Conservation (phyloP, 2,113 vertebrate genomes). For the Phocoena sinus region DNA sequence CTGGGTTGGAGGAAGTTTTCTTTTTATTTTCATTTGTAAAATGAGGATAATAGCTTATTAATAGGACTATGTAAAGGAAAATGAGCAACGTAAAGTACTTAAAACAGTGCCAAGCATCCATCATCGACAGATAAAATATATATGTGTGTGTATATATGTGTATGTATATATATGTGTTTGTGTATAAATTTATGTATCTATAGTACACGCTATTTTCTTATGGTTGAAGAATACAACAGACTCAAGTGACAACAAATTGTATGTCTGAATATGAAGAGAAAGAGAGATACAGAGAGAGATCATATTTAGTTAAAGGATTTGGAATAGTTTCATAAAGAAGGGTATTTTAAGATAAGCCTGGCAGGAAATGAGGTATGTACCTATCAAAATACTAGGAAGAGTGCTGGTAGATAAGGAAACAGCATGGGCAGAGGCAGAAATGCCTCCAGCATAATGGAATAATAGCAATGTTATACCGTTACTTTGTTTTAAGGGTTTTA, state of each 20-base stretch:
- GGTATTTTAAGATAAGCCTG: not conserved
- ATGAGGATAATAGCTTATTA: not conserved
- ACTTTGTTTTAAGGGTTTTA: not conserved
- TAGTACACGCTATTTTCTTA: not conserved
- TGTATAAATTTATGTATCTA: not conserved
- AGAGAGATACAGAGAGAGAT: not conserved
- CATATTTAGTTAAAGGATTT: not conserved
- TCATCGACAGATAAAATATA: not conserved
- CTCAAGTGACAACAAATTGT: not conserved
- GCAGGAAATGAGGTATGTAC: not conserved
- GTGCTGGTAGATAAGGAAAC: not conserved
- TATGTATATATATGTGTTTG: not conserved
- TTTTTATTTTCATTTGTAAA: not conserved
- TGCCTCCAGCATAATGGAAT: accelerated
- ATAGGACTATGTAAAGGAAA: not conserved
- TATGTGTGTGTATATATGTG: not conserved
- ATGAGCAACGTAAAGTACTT: not conserved
- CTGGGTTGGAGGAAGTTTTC: not conserved
- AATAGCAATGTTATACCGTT: not conserved
- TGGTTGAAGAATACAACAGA: not conserved
- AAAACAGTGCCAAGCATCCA: not conserved
- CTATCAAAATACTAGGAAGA: not conserved
- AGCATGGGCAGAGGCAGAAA: not conserved
- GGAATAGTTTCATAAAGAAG: not conserved
- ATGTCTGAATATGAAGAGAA: not conserved